Percentiles rank a stretch among this genome's conserved stretches.
phyloP scores from a whole-genome alignment of 2,113 vertebrate genomes.

The Nansenia antarctica region DNA sequence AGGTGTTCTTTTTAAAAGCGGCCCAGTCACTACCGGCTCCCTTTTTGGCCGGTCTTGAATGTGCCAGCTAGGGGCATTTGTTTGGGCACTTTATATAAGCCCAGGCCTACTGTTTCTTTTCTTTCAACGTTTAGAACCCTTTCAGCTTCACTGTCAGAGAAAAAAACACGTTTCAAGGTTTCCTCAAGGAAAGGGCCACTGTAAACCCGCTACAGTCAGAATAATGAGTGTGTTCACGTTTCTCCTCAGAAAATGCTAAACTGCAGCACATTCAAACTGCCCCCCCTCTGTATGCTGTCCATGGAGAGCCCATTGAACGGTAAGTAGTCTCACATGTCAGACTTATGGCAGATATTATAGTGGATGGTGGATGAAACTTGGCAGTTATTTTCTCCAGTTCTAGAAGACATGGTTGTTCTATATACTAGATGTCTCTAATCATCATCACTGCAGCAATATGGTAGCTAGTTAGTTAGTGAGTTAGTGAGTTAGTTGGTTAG shows the following conservation, averaged over 20 bases:
- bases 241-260: not conserved
- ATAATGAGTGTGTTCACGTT: not conserved
- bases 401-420: too few relatives aligned
- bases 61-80: conserved; percentile 58
- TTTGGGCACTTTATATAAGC: conserved; percentile 58
- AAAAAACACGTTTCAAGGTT: conserved; percentile 10
- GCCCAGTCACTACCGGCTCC: conserved; percentile 41
- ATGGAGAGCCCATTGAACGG: not conserved
- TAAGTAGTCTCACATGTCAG: too few relatives aligned
- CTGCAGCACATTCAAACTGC: not conserved
- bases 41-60: conserved; percentile 63
- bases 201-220: conserved; percentile 20
- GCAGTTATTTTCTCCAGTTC: too few relatives aligned
- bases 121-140: conserved; percentile 22
- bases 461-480: not conserved
- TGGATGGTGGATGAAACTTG: too few relatives aligned
- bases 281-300: not conserved
- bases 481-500: too few relatives aligned
- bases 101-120: conserved; percentile 45
- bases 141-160: conserved; percentile 28
- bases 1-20: conserved; percentile 74
- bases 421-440: too few relatives aligned
- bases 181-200: conserved; percentile 16
- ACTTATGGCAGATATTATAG: too few relatives aligned
- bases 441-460: not conserved